Percentiles rank a stretch among this genome's conserved stretches.
phyloP scores from a whole-genome alignment of 2,888 invertebrate genomes.

The Erebia ligea region DNA sequence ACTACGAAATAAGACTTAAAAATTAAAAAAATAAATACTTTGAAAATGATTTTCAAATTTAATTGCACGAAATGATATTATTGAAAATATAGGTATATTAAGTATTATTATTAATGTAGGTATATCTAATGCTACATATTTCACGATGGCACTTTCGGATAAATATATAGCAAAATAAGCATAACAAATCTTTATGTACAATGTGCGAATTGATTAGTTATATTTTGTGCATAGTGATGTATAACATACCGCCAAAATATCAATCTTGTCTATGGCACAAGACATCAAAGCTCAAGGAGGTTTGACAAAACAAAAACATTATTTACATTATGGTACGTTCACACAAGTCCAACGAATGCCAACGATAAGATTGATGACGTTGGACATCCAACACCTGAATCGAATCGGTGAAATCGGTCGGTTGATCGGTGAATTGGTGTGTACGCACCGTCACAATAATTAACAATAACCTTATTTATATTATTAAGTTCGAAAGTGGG shows the following conservation, averaged over 20 bases:
- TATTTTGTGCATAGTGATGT: conserved; percentile 52
- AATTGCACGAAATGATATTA: conserved; percentile 63
- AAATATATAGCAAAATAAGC: conserved; percentile 70
- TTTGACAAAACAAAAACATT: conserved; percentile 56
- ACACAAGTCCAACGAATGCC: conserved; percentile 2
- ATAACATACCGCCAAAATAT: conserved; percentile 51
- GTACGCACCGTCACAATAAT: conserved; percentile 33
- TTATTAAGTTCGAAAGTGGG: conserved; percentile 45
- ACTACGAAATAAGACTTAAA: conserved; percentile 65
- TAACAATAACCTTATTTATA: conserved; percentile 45
- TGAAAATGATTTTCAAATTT: conserved; percentile 58
- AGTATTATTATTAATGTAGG: conserved; percentile 23
- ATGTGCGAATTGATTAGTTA: conserved; percentile 38
- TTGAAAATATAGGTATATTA: conserved; percentile 42
- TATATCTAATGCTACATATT: conserved; percentile 40
- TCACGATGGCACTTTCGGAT: conserved; percentile 74
- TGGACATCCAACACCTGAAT: no score
- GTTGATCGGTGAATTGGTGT: background rate
- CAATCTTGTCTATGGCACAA: conserved; percentile 72
- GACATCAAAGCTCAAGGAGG: conserved; percentile 63
- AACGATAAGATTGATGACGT: background rate
- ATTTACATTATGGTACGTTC: conserved; percentile 58
- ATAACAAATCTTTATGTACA: conserved; percentile 52
- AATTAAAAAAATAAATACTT: conserved; percentile 68
- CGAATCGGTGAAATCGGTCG: background rate